Evolutionary conservation across 1,140 invertebrate species (phyloP), one percentile per base, ranked within the genome.

Genomic region (Drosophila pseudoananassae): DNA sequence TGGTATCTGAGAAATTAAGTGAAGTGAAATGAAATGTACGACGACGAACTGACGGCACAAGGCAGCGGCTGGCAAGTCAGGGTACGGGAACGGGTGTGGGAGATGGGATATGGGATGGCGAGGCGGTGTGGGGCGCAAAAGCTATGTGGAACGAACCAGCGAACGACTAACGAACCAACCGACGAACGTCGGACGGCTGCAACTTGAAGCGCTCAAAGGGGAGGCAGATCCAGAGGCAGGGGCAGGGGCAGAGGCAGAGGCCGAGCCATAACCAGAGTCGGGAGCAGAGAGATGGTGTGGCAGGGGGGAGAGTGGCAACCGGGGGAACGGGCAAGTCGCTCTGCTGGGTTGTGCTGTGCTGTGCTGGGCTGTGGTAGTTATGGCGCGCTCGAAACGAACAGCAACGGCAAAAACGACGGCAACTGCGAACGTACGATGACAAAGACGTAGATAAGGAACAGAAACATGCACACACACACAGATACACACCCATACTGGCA

Each of bases 1-100:
- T 87, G 82, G 82, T 87, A 87, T 87, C 83, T 83, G 83, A 88
- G 78, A 88, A 87, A 88, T 88, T 87, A 87, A 88, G 78, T 88
- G 83, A 87, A 87, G 78, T 87, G 83, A 87, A 87, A 88, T 88
- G 78, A 87, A 87, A 87, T 87, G 83, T 87, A 87, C 82, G 78
- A 83, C 82, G 78, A 83, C 79, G 78, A 87, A 85, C 82, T 82
- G 82, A 88, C 83, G 70, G 78, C 58, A 77, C 63, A 74, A 78
- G 60, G 68, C 78, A 63, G 77, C 78, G 46, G 57, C 76, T 6
- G 14, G 40, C 14, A 14, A 46, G 43, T 46, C 43, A 59, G 76
- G 76, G 76, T 59, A 82, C 43, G 45, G 73, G 47, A 49, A 10
- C 15, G 36, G 36, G 65, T 76, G 83, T 65, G 83, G 76, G 72